These are phyloP conservation scores for Tuberolachnus salignus DNA, from an alignment of 2,888 invertebrate species.

Conservation along the genomic window DNA sequence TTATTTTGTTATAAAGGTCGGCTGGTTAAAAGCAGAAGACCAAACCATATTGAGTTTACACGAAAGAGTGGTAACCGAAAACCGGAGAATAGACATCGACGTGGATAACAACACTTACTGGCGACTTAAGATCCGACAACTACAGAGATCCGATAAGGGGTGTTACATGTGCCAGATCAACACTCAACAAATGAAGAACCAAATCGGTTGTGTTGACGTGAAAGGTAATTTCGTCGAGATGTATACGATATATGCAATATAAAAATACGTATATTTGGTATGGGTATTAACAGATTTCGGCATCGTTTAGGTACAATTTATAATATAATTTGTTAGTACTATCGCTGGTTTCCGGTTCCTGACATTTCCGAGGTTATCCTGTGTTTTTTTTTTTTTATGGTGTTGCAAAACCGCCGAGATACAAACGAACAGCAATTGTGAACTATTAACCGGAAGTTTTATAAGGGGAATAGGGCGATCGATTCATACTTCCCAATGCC, in stretches of 20 bases:
- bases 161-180: constrained; percentile 94
- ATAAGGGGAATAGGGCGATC: no score
- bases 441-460: no score
- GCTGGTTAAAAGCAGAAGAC: constrained; percentile 87
- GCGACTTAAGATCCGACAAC: constrained; percentile 82
- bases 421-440: no score
- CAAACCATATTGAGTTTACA: constrained; percentile 88
- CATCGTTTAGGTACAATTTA: no score
- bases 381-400: no score
- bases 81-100: constrained; percentile 79
- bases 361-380: no score
- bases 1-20: constrained; percentile 69
- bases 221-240: constrained; percentile 71
- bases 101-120: constrained; percentile 81
- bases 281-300: no score
- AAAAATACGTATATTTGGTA: not conserved
- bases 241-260: not conserved
- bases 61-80: constrained; percentile 82
- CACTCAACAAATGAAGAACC: constrained; percentile 84
- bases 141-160: constrained; percentile 81
- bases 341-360: no score
- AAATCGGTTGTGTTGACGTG: constrained; percentile 85
- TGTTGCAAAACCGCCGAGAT: no score
- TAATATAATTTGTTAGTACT: no score
- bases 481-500: no score